Percentiles rank a stretch among this genome's conserved stretches.
Conservation (phyloP, 2,888 invertebrate species). For the Ametastegia equiseti region DNA sequence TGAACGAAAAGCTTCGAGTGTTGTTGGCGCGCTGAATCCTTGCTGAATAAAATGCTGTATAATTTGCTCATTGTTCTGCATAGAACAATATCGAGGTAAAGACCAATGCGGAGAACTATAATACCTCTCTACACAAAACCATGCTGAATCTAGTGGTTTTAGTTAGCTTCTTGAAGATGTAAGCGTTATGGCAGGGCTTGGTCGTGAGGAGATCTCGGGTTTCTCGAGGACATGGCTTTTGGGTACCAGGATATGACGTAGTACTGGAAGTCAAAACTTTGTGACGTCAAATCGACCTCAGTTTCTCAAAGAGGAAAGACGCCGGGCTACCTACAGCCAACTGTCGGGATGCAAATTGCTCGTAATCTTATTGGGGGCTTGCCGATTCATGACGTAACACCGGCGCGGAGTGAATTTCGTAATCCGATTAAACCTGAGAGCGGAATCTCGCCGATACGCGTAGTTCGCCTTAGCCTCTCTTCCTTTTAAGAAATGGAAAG, state of each 20-base stretch:
- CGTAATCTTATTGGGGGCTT: slow-evolving; percentile 45
- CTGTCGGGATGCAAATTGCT: slow-evolving; percentile 47
- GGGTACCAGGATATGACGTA: slow-evolving; percentile 27
- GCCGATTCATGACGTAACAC: slow-evolving; percentile 46
- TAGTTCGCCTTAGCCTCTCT: neutral
- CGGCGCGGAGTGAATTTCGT: slow-evolving; percentile 44
- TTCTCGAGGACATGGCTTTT: neutral
- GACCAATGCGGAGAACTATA: neutral
- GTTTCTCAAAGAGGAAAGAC: slow-evolving; percentile 10
- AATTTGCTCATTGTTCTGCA: slow-evolving; percentile 11
- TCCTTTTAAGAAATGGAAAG: neutral
- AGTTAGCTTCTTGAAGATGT: neutral
- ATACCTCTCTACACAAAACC: neutral
- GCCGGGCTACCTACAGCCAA: slow-evolving; percentile 18
- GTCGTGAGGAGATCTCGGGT: neutral
- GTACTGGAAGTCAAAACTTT: slow-evolving; percentile 28
- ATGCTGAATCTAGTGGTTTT: neutral
- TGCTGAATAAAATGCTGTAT: neutral
- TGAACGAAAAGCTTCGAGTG: neutral
- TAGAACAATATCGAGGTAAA: slow-evolving; percentile 12
- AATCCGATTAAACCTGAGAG: slow-evolving; percentile 41
- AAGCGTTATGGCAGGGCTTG: neutral
- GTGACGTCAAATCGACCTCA: slow-evolving; percentile 37
- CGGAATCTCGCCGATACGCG: slow-evolving; percentile 32
- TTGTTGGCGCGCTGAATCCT: neutral